These are phyloP conservation scores for Anomalospiza imberbis DNA, from an alignment of 2,797 vertebrate genomes.

Conservation along the genomic window DNA sequence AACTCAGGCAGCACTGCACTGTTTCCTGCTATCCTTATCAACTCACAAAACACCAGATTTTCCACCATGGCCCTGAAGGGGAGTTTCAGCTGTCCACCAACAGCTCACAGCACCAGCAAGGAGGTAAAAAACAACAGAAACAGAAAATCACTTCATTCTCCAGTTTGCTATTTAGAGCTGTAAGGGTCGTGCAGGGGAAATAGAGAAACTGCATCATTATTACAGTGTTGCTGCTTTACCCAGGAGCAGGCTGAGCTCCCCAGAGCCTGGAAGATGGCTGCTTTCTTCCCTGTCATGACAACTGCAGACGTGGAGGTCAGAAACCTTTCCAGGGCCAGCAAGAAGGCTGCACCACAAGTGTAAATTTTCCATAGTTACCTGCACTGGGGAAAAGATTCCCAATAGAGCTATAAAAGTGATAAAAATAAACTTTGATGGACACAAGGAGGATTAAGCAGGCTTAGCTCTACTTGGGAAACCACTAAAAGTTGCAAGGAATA, in stretches of 20 bases:
- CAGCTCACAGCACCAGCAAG: not conserved
- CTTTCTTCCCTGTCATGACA: not conserved
- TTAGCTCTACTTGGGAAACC: not conserved
- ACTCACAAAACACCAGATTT: not conserved
- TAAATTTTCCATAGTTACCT: not conserved
- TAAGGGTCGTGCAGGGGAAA: not conserved
- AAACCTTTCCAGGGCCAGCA: not conserved
- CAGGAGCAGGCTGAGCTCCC: not conserved
- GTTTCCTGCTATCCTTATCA: not conserved
- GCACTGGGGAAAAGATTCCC: not conserved
- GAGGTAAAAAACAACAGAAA: not conserved
- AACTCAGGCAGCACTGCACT: not conserved
- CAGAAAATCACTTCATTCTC: not conserved
- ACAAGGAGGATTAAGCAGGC: not conserved
- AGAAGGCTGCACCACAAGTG: not conserved
- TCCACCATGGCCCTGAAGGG: not conserved
- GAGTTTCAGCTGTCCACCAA: not conserved
- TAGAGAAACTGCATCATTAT: not conserved
- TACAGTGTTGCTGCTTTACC: not conserved
- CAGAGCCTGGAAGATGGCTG: not conserved
- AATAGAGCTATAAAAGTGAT: not conserved
- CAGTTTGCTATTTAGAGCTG: not conserved
- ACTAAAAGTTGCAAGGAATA: not conserved
- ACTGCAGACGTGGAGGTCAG: not conserved
- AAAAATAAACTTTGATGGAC: not conserved